A percentile compares a stretch with the other conserved stretches of the same genome.
Conservation (phyloP, 2,797 vertebrate species). For the Macropodus opercularis region DNA sequence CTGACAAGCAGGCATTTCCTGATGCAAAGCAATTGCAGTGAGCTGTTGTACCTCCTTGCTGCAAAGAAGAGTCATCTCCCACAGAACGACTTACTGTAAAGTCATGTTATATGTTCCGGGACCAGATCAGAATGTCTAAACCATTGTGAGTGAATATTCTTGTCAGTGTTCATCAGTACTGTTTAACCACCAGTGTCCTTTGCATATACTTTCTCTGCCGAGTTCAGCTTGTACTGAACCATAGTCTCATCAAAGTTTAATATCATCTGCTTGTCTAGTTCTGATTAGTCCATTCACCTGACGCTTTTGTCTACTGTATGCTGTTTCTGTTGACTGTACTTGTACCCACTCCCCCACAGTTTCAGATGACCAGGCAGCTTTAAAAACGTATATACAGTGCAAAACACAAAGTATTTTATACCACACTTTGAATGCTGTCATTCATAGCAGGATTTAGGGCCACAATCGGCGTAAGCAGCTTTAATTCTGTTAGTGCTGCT, state of each 20-base stretch:
- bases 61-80: conserved; percentile 1
- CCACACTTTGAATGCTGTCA: conserved; percentile 49
- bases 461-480: conserved; percentile 66
- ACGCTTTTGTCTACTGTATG: conserved; percentile 50
- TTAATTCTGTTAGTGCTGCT: conserved; percentile 58
- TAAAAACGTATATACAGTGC: conserved; percentile 24
- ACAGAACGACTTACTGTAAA: conserved; percentile 9
- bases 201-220: conserved; percentile 51
- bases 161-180: not conserved
- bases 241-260: conserved; percentile 82
- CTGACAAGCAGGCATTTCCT: conserved; percentile 21
- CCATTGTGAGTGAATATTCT: conserved; percentile 1
- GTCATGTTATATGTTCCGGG: not conserved
- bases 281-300: conserved; percentile 75
- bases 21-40: conserved; percentile 1
- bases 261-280: conserved; percentile 65
- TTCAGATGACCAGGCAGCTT: conserved; percentile 39
- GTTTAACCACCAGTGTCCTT: not conserved
- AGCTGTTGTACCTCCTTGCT: conserved; percentile 12
- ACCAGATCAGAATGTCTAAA: not conserved
- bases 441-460: conserved; percentile 59
- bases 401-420: conserved; percentile 48
- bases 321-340: conserved; percentile 48
- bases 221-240: conserved; percentile 48
- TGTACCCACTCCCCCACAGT: conserved; percentile 9